Percentiles rank a stretch among this genome's conserved stretches.
Conservation (phyloP, 2,113 vertebrate species). For the Orientallactaga bullata region DNA sequence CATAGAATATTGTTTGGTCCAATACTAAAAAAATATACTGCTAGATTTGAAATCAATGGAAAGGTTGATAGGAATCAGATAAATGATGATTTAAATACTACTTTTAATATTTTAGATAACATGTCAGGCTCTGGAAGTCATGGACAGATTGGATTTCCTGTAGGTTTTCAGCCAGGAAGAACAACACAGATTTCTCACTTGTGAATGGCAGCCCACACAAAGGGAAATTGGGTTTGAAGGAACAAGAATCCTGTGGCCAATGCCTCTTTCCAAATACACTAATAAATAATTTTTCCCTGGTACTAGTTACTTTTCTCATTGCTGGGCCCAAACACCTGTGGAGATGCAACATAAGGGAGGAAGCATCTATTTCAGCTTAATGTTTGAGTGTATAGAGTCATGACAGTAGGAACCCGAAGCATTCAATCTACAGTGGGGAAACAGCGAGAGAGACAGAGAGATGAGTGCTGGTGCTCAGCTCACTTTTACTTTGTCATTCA, state of each 20-base stretch:
- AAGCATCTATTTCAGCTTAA: too few relatives aligned
- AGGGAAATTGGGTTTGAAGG: background rate
- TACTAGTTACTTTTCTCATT: too few relatives aligned
- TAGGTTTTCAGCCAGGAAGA: background rate
- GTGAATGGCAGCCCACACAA: background rate
- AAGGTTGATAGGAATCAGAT: background rate
- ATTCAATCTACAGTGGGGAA: too few relatives aligned
- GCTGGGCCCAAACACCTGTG: too few relatives aligned
- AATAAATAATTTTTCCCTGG: background rate
- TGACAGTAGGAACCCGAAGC: too few relatives aligned
- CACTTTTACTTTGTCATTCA: too few relatives aligned
- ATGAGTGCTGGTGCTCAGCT: too few relatives aligned
- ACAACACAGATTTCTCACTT: background rate
- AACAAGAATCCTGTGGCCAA: background rate
- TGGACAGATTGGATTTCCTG: background rate
- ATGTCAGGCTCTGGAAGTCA: background rate
- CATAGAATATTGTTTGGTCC: background rate
- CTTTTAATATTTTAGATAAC: slow-evolving; percentile 5
- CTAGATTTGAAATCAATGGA: slow-evolving; percentile 48
- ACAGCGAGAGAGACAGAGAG: too few relatives aligned
- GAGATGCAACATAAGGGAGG: too few relatives aligned
- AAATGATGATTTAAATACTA: background rate
- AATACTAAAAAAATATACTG: background rate
- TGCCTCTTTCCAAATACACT: background rate
- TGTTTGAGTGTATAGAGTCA: too few relatives aligned